Conservation (phyloP, 2,888 invertebrate species). For the Acanthoscelides obtectus region DNA sequence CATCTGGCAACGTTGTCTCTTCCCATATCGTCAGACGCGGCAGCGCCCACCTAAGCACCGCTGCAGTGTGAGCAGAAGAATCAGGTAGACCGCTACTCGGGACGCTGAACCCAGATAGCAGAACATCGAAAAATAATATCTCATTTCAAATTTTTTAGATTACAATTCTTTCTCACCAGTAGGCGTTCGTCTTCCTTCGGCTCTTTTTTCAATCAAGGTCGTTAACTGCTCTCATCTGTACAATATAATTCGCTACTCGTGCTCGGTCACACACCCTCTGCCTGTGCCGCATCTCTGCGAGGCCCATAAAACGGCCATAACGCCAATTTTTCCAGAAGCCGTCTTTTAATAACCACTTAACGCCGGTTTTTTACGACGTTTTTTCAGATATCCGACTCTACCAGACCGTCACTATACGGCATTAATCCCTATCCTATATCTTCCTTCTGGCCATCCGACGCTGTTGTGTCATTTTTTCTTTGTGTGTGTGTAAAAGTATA, state of each 20-base stretch:
- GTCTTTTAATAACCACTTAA: not conserved
- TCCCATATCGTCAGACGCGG: too few relatives aligned
- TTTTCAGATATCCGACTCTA: not conserved
- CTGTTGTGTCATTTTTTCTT: not conserved
- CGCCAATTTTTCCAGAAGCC: not conserved
- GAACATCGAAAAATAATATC: too few relatives aligned
- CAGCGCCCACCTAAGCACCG: too few relatives aligned
- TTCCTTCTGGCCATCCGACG: not conserved
- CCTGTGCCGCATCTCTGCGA: not conserved
- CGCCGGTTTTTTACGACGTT: not conserved
- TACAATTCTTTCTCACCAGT: too few relatives aligned
- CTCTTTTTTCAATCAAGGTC: not conserved
- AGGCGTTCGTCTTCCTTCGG: too few relatives aligned
- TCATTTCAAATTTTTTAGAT: too few relatives aligned
- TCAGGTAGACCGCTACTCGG: too few relatives aligned
- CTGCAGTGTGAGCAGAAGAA: too few relatives aligned
- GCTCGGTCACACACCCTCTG: too few relatives aligned
- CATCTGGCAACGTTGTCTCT: too few relatives aligned
- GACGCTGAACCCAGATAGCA: too few relatives aligned
- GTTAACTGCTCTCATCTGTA: not conserved
- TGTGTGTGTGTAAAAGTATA: too few relatives aligned
- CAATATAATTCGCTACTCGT: not conserved
- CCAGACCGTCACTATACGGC: not conserved
- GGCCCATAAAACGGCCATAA: not conserved
- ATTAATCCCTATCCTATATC: not conserved